Evolutionary conservation across 35 echinoderm and acorn worm species (phyloP), one percentile per base, ranked within the genome.

Genomic region (Strongylocentrotus purpuratus): DNA sequence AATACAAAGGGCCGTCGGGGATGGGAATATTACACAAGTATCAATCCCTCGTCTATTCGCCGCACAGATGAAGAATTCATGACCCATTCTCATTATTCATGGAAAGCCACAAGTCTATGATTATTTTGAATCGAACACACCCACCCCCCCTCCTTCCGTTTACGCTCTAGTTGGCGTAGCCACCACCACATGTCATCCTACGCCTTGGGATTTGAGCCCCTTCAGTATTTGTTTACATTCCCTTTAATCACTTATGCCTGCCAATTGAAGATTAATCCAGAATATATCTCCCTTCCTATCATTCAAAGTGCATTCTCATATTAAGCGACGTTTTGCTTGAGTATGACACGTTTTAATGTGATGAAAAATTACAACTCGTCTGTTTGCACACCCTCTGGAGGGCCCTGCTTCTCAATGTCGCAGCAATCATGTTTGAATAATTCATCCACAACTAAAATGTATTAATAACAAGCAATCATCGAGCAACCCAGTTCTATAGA

Each of bases 391-490:
- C 65, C 25, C 65, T n/a, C 65, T 10, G 7, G 6, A 28, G 20
- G 25, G 65, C 28, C 65, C 25, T n/a, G 0, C 28, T 78, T 78
- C 65, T 7, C 65, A 78, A 78, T 78, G 65, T 78, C 65, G 28
- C 65, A 28, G 7, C 65, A 78, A 78, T 22, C 28, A 0, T 78
- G 28, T 78, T 78, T 78, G 65, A 78, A 78, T 78, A n/a, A 78
- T 78, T 78, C 65, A 78, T 78, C 65, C 5, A 78, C 65, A 78
- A 55, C 11, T 15, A 13, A 55, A 78, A 78, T 78, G 65, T 78
- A 78, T 78, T 78, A 78, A 78, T 78, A 78, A 78, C 65, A 78
- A 28, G 65, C 65, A 78, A 78, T 78, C 65, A 78, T 78, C 65
- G 5, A 78, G 22, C 65, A 78, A 78, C 65, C 65, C 65, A 78